These are phyloP conservation scores for Oxyura jamaicensis DNA, from an alignment of 2,113 vertebrate genomes.

Conservation along the genomic window DNA sequence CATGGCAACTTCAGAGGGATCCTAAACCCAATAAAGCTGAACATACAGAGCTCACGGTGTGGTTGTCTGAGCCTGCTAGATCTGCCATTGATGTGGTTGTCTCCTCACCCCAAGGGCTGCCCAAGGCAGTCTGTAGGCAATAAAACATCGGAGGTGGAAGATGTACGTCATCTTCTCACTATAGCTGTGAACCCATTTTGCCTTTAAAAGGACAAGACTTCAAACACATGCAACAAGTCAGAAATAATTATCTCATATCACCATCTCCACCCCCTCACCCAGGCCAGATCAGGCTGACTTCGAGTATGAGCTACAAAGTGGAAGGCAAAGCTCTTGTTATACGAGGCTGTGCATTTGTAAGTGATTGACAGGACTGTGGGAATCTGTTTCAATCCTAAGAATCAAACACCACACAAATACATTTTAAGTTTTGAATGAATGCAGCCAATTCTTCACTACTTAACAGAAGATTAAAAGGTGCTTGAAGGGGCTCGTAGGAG, in stretches of 20 bases:
- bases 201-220: not conserved
- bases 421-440: not conserved
- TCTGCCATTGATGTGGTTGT: not conserved
- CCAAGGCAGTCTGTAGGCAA: not conserved
- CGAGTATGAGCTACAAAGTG: not conserved
- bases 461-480: not conserved
- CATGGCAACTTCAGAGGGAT: not conserved
- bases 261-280: not conserved
- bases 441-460: not conserved
- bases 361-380: not conserved
- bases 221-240: not conserved
- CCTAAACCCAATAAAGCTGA: rapidly evolving
- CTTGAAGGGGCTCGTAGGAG: rapidly evolving
- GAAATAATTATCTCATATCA: not conserved
- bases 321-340: not conserved
- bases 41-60: rapidly evolving
- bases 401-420: not conserved
- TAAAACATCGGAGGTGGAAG: not conserved
- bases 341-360: not conserved
- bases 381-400: not conserved
- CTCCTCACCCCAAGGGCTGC: not conserved
- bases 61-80: not conserved
- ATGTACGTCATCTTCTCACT: not conserved
- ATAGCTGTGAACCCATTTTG: not conserved
- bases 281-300: not conserved